A percentile compares a stretch with the other conserved stretches of the same genome.
phyloP scores from a whole-genome alignment of 2,797 vertebrate species.

The Lepus oiostolus region DNA sequence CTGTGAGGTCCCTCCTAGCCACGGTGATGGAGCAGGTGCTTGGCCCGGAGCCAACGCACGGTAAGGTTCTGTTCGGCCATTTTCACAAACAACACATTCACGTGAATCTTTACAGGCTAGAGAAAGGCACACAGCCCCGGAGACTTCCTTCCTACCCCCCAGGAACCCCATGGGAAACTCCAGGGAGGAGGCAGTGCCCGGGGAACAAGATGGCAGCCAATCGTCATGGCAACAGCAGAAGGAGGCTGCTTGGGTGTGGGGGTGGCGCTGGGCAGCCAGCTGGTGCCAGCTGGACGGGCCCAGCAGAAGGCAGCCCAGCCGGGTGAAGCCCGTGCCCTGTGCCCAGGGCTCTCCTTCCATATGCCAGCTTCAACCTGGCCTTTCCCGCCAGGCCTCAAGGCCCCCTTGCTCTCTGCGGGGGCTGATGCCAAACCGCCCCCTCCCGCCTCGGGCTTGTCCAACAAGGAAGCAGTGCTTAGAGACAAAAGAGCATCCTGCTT shows the following conservation, averaged over 20 bases:
- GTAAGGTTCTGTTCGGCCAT: background rate
- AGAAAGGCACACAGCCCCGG: background rate
- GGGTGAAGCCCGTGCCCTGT: slow-evolving; percentile 64
- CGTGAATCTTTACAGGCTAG: background rate
- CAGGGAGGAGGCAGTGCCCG: slow-evolving; percentile 6
- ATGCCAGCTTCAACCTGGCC: slow-evolving; percentile 73
- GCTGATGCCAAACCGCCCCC: slow-evolving; percentile 11
- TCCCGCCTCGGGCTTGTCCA: background rate
- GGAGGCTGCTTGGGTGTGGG: slow-evolving; percentile 67
- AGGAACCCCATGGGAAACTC: slow-evolving; percentile 46
- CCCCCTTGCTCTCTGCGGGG: background rate
- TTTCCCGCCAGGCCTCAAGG: slow-evolving; percentile 32
- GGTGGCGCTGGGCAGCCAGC: slow-evolving; percentile 73
- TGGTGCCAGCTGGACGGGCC: slow-evolving; percentile 80
- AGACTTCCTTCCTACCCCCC: slow-evolving; percentile 5
- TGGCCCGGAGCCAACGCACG: background rate
- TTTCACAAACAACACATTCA: background rate
- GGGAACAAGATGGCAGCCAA: slow-evolving; percentile 75
- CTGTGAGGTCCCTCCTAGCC: too few relatives aligned
- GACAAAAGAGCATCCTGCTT: slow-evolving; percentile 62
- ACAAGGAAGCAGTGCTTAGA: slow-evolving; percentile 32
- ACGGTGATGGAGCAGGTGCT: too few relatives aligned
- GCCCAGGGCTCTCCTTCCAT: slow-evolving; percentile 78
- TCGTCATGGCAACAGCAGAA: slow-evolving; percentile 74
- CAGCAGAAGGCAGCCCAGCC: slow-evolving; percentile 76